phyloP scores from a whole-genome alignment of 2,888 invertebrate genomes.

The Acanthacorydalis orientalis region DNA sequence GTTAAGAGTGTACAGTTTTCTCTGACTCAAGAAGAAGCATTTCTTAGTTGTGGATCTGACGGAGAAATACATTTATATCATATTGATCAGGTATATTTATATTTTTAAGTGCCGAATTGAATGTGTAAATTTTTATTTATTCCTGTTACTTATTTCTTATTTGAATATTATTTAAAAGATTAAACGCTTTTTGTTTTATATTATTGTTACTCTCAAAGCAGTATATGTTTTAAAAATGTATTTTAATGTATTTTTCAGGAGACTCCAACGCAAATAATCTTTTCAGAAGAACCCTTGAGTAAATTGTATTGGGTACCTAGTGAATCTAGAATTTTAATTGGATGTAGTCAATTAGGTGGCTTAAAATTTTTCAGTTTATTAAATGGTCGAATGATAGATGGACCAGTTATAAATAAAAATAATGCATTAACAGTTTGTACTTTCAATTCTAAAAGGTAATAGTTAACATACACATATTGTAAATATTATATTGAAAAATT shows the following conservation, averaged over 20 bases:
- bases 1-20: constrained; percentile 21
- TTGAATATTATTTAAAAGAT: too few relatives aligned
- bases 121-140: too few relatives aligned
- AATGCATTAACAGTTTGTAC: constrained; percentile 12
- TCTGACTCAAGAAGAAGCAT: constrained; percentile 22
- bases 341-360: constrained; percentile 19
- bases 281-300: constrained; percentile 16
- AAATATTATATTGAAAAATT: too few relatives aligned
- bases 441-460: constrained; percentile 14
- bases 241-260: constrained; percentile 15
- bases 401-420: constrained; percentile 10
- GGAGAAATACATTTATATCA: constrained; percentile 24
- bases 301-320: constrained; percentile 20
- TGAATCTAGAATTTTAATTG: constrained; percentile 21
- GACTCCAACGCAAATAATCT: constrained; percentile 23
- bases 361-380: constrained; percentile 21
- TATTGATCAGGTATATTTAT: constrained; percentile 20
- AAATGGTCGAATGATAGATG: constrained; percentile 16
- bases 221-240: neutral
- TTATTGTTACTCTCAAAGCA: too few relatives aligned
- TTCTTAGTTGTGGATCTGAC: constrained; percentile 22
- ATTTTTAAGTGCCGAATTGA: too few relatives aligned
- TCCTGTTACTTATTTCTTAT: too few relatives aligned
- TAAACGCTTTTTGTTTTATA: too few relatives aligned
- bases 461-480: neutral